Evolutionary conservation across 2,888 invertebrate species (phyloP).

Genomic region (Meliscaeva auricollis): DNA sequence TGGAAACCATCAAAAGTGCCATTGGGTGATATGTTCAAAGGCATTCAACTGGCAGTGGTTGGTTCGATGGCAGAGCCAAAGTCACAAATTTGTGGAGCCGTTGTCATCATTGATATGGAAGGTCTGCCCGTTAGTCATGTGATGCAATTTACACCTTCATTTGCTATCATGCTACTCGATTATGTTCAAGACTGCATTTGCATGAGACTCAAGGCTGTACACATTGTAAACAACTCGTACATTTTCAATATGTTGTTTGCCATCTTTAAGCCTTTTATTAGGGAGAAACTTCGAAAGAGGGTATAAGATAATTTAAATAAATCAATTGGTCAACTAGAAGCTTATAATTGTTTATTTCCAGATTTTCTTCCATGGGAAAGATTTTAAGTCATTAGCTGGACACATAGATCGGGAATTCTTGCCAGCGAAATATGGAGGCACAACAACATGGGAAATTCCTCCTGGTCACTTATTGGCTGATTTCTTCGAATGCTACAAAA

Average conservation of each 20-base stretch:
- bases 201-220: slow-evolving; percentile 92
- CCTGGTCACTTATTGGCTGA: slow-evolving; percentile 88
- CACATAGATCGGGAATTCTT: slow-evolving; percentile 87
- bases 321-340: neutral
- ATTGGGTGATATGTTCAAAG: slow-evolving; percentile 88
- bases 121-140: slow-evolving; percentile 90
- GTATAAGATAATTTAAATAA: slow-evolving; percentile 84
- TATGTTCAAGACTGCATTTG: slow-evolving; percentile 93
- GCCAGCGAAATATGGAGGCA: slow-evolving; percentile 88
- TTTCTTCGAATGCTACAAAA: slow-evolving; percentile 88
- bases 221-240: slow-evolving; percentile 94
- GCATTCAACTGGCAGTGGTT: slow-evolving; percentile 89
- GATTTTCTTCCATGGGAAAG: slow-evolving; percentile 90
- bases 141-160: slow-evolving; percentile 91
- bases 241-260: slow-evolving; percentile 94
- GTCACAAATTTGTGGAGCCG: slow-evolving; percentile 91
- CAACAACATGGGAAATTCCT: slow-evolving; percentile 85
- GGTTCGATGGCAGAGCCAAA: slow-evolving; percentile 91
- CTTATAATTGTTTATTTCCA: slow-evolving; percentile 78
- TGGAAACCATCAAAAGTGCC: slow-evolving; percentile 91
- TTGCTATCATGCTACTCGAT: slow-evolving; percentile 89
- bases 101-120: slow-evolving; percentile 91
- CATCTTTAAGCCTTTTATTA: slow-evolving; percentile 94
- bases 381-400: slow-evolving; percentile 86
- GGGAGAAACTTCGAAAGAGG: slow-evolving; percentile 92